Base-by-base conservation (phyloP, 2,797 vertebrate genomes). In the Petrocephalus sullivani region DNA sequence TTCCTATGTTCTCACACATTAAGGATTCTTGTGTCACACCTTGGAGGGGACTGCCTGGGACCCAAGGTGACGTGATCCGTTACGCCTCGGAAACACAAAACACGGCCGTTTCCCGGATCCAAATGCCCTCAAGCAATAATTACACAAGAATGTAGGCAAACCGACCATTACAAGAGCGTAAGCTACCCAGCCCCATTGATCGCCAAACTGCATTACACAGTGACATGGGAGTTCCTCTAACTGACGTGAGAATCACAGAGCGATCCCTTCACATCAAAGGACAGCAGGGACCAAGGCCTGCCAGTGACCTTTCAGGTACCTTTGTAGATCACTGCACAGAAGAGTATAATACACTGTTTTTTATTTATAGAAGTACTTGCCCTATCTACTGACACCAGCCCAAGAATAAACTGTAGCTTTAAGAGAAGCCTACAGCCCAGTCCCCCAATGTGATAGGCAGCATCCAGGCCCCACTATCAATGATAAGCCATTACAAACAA, bases 121-220 rank as follows among this genome's bases (percentile, higher is more conserved):
- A 19, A 78, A 41, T 1, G 71, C 49, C 23, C 54, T 81, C 12
- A 9, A 53, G 87, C 71, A 19, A 87, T 87, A 87, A 87, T 87
- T 81, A 87, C 49, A 81, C 2, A 57, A 82, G 21, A 21, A 87
- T 56, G 53, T 87, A 58, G 54, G 23, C 84, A 87, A 81, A 87
- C 87, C 10, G 54, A 87, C 87, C 87, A 78, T 81, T 78, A 58
- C 61, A 19, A 37, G 67, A 23, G 23, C 33, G 6, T 54, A 57
- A 53, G 28, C 87, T 57, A 87, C 75, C 87, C 46, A 33, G 51
- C 51, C 7, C 28, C 46, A 87, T 87, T 10, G 71, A 87, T 87
- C 9, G 16, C 87, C 51, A 75, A 81, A 87, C 58, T 58, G 28
- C 51, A 81, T 56, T 87, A 56, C 23, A 21, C 54, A 41, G 37